A percentile compares a stretch with the other conserved stretches of the same genome.
phyloP scores from a whole-genome alignment of 1,140 invertebrate genomes.

The Whitmania pigra region DNA sequence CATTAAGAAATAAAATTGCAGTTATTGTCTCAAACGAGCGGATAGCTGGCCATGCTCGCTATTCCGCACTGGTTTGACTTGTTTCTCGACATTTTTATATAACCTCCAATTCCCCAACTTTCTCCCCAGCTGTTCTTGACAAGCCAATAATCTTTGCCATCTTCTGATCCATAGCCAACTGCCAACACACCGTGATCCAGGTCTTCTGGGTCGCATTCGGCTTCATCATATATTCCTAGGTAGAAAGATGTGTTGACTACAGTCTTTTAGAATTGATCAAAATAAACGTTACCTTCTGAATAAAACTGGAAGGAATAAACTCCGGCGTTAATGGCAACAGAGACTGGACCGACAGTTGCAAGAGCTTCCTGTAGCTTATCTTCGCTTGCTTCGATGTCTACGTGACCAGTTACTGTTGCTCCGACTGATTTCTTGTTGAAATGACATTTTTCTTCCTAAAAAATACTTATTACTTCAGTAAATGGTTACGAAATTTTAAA shows the following conservation, averaged over 20 bases:
- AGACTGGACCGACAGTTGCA: conserved; percentile 68
- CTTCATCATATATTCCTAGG: conserved; percentile 32
- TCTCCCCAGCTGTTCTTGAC: conserved; percentile 41
- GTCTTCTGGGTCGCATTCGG: conserved; percentile 27
- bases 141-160: conserved; percentile 50
- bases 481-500: too few species aligned
- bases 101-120: conserved; percentile 57
- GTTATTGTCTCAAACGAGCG: conserved; percentile 33
- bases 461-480: too few species aligned
- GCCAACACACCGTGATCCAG: conserved; percentile 46
- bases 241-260: not conserved
- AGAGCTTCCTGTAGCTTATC: conserved; percentile 51
- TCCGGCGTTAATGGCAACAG: conserved; percentile 73
- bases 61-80: conserved; percentile 77
- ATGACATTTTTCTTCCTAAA: conserved; percentile 18
- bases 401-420: conserved; percentile 22
- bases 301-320: conserved; percentile 56
- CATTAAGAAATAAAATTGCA: not conserved
- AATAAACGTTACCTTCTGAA: not conserved
- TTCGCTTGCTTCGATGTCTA: conserved; percentile 17
- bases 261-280: not conserved
- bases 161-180: conserved; percentile 48
- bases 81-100: conserved; percentile 78
- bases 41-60: conserved; percentile 57
- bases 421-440: conserved; percentile 22